Conservation (phyloP, 2,797 vertebrate species). For the Thaleichthys pacificus region DNA sequence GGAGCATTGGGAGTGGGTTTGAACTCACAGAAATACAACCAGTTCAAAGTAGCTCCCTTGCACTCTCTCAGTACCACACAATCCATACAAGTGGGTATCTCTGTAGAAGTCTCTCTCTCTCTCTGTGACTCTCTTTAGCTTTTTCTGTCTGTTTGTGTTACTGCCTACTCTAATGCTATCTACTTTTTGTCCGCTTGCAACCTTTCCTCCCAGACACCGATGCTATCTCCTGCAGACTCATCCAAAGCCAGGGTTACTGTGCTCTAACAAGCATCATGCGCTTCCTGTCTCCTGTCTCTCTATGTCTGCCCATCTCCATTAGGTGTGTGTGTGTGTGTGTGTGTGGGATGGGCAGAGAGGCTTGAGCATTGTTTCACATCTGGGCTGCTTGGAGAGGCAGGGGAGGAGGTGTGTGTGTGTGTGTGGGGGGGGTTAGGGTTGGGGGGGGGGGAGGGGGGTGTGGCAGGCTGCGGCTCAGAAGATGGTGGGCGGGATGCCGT, state of each 20-base stretch:
- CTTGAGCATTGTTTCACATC: too few species aligned
- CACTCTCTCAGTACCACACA: background rate
- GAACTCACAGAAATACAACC: slow-evolving; percentile 45
- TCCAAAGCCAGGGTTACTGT: background rate
- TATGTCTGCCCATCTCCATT: background rate
- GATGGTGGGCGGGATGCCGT: background rate
- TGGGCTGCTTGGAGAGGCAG: too few species aligned
- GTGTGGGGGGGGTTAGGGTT: background rate
- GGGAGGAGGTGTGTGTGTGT: background rate
- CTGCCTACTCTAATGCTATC: background rate
- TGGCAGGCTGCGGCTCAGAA: background rate
- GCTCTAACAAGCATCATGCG: background rate
- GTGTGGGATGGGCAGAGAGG: background rate
- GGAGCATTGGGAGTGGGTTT: slow-evolving; percentile 20
- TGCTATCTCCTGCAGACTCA: slow-evolving; percentile 4
- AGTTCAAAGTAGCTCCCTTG: slow-evolving; percentile 18
- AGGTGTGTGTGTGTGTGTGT: slow-evolving; percentile 3
- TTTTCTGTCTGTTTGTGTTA: background rate
- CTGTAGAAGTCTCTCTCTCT: background rate
- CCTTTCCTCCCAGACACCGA: background rate
- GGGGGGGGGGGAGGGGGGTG: too few species aligned
- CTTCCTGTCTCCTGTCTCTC: background rate
- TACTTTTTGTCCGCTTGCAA: slow-evolving; percentile 26
- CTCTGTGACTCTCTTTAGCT: background rate
- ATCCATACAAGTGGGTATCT: background rate